Evolutionary conservation across 92 coral and sea anemone species (phyloP), one percentile per base, ranked within the genome.

Genomic region (Parazoanthus atlanticus): DNA sequence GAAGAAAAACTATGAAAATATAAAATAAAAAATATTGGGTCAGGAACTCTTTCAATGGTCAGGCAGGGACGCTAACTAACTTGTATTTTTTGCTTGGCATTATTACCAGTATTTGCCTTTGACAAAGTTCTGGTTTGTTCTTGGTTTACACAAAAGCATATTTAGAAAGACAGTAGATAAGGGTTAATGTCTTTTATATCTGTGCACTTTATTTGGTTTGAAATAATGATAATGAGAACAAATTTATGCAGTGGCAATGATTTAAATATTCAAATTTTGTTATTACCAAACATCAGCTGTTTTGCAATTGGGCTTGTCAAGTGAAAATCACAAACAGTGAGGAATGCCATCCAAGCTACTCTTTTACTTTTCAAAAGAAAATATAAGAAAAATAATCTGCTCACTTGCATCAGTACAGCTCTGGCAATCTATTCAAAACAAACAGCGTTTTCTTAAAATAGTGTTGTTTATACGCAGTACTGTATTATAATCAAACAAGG

Each of bases 261-360:
- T 46, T 16, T 84, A 6, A 84, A 67, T 84, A 70, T 70, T 75
- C 76, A 66, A 65, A 65, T 66, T 84, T 36, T 23, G 38, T 26
- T 74, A 40, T 84, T 84, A 72, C 38, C 78, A 84, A 69, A 69
- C 36, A 46, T 84, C 87, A 84, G 78, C 67, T 84, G 87, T 84
- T 70, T 12, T 52, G 58, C 58, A 15, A 52, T 49, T 8, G 78
- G 87, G 78, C 52, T 70, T 81, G 66, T 61, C 72, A 56, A 8
- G 80, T 38, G 23, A 33, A 10, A 58, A 81, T 15, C 16, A 16
- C 52, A 33, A 34, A 81, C 12, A 6, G 49, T 81, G 40, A 12
- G 43, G 54, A 81, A 30, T 58, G 41, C 66, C n/a, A 28, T 79
- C 41, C 23, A 54, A 43, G 64, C 65, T 17, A 29, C 15, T 49